These are phyloP conservation scores for Clarias fuscus DNA, from an alignment of 2,797 vertebrate genomes.

Conservation along the genomic window DNA sequence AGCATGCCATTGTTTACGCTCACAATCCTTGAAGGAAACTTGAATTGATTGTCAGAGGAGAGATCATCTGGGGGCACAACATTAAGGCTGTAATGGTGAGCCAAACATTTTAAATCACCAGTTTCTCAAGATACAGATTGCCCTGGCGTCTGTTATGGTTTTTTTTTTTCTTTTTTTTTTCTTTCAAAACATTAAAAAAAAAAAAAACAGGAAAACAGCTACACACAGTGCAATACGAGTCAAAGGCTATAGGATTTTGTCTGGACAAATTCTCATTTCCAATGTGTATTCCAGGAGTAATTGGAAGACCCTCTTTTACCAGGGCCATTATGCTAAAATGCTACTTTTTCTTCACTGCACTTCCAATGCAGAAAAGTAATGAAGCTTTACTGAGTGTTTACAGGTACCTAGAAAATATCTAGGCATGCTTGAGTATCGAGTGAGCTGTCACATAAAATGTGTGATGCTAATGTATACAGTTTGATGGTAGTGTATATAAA, in stretches of 20 bases:
- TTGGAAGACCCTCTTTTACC: neutral
- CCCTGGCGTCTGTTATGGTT: too few species aligned
- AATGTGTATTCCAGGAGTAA: constrained; percentile 2
- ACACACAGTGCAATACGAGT: constrained; percentile 4
- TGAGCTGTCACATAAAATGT: constrained; percentile 16
- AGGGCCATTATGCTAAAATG: neutral
- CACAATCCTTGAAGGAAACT: neutral
- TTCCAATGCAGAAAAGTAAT: constrained; percentile 37
- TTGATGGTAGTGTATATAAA: constrained; percentile 25
- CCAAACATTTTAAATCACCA: neutral
- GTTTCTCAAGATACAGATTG: neutral
- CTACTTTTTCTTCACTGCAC: constrained; percentile 21
- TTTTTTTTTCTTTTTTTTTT: neutral
- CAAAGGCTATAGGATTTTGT: neutral
- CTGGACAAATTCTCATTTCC: neutral
- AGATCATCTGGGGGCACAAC: neutral
- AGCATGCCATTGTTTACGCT: neutral
- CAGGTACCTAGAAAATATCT: constrained; percentile 45
- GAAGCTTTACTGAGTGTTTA: constrained; percentile 53
- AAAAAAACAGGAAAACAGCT: neutral
- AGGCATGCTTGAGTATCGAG: neutral
- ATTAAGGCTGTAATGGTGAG: constrained; percentile 3
- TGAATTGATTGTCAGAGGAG: neutral
- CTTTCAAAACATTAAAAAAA: neutral
- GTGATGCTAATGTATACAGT: constrained; percentile 11